phyloP scores from a whole-genome alignment of 2,113 vertebrate genomes.

The Poeciliopsis turrubarensis region DNA sequence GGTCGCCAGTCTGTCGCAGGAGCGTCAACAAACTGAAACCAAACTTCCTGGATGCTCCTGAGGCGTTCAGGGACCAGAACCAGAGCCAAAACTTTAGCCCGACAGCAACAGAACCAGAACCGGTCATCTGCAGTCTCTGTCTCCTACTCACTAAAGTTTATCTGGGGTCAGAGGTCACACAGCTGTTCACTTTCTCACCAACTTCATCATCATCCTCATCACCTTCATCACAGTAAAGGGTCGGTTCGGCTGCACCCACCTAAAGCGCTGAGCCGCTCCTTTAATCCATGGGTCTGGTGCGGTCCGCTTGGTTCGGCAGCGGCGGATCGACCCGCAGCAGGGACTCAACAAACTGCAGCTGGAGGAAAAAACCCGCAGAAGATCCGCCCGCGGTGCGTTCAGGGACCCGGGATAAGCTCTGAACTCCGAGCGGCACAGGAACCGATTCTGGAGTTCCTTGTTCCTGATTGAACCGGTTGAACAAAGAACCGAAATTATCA shows the following conservation, averaged over 20 bases:
- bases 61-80: not conserved
- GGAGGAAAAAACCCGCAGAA: not conserved
- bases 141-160: not conserved
- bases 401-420: not conserved
- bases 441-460: not conserved
- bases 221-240: not conserved
- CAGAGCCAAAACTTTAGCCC: no score
- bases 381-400: conserved; percentile 56
- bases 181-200: conserved; percentile 39
- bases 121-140: no score
- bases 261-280: conserved; percentile 1
- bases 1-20: not conserved
- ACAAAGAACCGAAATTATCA: no score
- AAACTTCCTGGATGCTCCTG: not conserved
- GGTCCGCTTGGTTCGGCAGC: not conserved
- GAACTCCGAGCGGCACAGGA: not conserved
- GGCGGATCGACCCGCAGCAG: not conserved
- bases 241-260: conserved; percentile 22
- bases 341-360: conserved; percentile 10
- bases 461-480: not conserved
- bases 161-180: conserved; percentile 43
- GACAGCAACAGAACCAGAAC: not conserved
- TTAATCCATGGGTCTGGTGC: conserved; percentile 48
- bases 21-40: not conserved
- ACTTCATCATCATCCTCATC: not conserved